Evolutionary conservation across 2,113 vertebrate genomes (phyloP).

Genomic region (Myocastor coypus): DNA sequence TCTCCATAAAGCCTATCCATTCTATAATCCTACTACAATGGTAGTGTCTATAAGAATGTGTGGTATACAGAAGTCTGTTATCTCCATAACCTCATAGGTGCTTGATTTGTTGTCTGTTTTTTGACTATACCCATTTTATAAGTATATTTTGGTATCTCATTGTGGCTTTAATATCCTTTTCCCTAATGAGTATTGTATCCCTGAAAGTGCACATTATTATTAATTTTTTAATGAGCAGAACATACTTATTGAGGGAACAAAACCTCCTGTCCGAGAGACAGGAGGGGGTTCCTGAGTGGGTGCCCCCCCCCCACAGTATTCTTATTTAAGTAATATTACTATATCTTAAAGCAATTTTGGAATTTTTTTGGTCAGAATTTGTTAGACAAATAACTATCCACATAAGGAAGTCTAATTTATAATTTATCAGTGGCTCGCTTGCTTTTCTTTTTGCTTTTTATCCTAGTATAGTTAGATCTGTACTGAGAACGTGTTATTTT

Average conservation of each 20-base stretch:
- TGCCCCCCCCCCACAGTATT: too few species aligned
- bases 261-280: too few species aligned
- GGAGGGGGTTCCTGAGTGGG: too few species aligned
- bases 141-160: not conserved
- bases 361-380: constrained; percentile 4
- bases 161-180: constrained; percentile 3
- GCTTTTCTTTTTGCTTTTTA: not conserved
- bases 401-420: constrained; percentile 15
- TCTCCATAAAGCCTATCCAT: not conserved
- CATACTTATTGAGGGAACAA: too few species aligned
- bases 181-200: not conserved
- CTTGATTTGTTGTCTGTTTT: not conserved
- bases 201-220: not conserved
- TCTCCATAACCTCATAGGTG: not conserved
- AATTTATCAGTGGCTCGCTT: not conserved
- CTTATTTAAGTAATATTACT: not conserved
- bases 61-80: not conserved
- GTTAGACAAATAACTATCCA: not conserved
- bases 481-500: not conserved
- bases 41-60: not conserved
- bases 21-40: not conserved
- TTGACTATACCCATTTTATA: not conserved
- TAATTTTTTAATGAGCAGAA: too few species aligned
- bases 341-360: not conserved
- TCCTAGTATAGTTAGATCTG: not conserved